Percentiles rank a stretch among this genome's conserved stretches.
These are phyloP conservation scores for Biston stratarius DNA, from an alignment of 2,888 invertebrate species.

Conservation along the genomic window DNA sequence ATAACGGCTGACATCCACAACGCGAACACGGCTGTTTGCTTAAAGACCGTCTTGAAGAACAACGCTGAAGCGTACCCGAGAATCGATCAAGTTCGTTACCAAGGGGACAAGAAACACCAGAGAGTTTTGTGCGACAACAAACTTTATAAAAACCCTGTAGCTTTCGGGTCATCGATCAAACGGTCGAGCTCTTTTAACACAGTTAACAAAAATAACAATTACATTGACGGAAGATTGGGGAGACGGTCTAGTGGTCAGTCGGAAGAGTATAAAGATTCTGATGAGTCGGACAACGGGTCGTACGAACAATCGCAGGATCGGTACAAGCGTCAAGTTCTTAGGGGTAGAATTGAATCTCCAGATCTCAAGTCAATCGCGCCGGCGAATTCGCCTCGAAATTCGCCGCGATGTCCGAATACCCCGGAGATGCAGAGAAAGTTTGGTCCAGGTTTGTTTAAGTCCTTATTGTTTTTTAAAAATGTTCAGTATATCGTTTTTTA, in stretches of 20 bases:
- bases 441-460: conserved; percentile 66
- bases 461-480: too few species aligned
- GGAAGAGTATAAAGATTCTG: conserved; percentile 74
- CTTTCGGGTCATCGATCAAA: conserved; percentile 83
- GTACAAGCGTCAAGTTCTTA: conserved; percentile 91
- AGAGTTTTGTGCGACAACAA: conserved; percentile 66
- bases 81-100: conserved; percentile 80
- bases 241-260: conserved; percentile 73
- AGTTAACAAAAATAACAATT: conserved; percentile 80
- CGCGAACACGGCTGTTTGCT: conserved; percentile 68
- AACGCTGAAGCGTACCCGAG: conserved; percentile 74
- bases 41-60: conserved; percentile 78
- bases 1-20: conserved; percentile 74
- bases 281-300: conserved; percentile 75
- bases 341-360: conserved; percentile 87
- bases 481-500: too few species aligned
- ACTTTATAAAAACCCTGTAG: conserved; percentile 51
- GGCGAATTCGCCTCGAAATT: conserved; percentile 80
- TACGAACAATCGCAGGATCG: conserved; percentile 77
- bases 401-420: conserved; percentile 87
- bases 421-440: conserved; percentile 88
- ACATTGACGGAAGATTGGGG: conserved; percentile 65
- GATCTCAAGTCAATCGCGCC: conserved; percentile 79
- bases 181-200: conserved; percentile 89
- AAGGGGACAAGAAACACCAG: conserved; percentile 72